Evolutionary conservation across 2,888 invertebrate species (phyloP).

Genomic region (Lagria hirta): DNA sequence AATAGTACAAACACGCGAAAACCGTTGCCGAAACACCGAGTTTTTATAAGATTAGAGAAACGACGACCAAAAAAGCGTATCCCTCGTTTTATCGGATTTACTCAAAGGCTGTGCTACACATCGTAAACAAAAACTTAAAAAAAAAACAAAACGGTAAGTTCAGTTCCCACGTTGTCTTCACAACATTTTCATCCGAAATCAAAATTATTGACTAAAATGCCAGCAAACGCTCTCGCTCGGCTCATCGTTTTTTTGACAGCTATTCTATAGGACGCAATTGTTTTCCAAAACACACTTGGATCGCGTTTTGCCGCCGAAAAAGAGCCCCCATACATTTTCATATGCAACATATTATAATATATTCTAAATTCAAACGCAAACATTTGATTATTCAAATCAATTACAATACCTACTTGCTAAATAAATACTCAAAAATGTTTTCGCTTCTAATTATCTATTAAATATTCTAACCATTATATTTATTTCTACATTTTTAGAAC

Average conservation of each 20-base stretch:
- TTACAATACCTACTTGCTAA: no score
- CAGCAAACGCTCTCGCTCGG: conserved; percentile 8
- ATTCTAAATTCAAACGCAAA: no score
- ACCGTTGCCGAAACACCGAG: conserved; percentile 46
- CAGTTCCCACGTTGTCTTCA: conserved; percentile 15
- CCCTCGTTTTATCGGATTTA: conserved; percentile 42
- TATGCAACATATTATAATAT: no score
- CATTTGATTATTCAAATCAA: no score
- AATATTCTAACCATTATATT: no score
- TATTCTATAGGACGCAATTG: conserved; percentile 11
- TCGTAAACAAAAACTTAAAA: conserved; percentile 38
- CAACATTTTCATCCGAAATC: conserved; percentile 2
- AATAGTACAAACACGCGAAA: conserved; percentile 54
- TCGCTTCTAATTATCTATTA: no score
- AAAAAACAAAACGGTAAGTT: conserved; percentile 37
- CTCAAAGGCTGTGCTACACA: conserved; percentile 47
- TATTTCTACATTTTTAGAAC: no score
- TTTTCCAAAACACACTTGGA: background rate
- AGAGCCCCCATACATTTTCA: no score
- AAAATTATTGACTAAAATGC: conserved; percentile 16
- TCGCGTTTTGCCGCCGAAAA: background rate
- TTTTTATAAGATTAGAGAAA: conserved; percentile 36
- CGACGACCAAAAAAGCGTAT: conserved; percentile 41
- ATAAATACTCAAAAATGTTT: no score
- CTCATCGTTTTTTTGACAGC: conserved; percentile 22